A percentile compares a stretch with the other conserved stretches of the same genome.
phyloP scores from a whole-genome alignment of 2,797 vertebrate species.

The Macroramphosus scolopax region DNA sequence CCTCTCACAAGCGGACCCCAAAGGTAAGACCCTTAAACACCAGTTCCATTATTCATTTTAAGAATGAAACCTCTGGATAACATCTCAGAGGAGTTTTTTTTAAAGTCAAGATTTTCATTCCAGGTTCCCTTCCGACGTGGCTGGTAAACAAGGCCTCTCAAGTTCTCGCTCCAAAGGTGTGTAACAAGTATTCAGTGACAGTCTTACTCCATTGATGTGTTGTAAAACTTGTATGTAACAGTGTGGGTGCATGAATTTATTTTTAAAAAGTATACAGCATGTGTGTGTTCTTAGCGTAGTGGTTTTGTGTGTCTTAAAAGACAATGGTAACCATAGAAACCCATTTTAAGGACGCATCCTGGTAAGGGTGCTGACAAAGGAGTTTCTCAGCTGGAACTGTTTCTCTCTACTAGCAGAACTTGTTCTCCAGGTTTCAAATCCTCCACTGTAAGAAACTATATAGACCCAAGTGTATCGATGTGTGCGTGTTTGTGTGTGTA shows the following conservation, averaged over 20 bases:
- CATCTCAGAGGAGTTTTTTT: background rate
- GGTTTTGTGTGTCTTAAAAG: conserved; percentile 56
- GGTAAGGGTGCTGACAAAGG: conserved; percentile 60
- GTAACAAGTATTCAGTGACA: conserved; percentile 3
- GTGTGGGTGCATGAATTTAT: conserved; percentile 14
- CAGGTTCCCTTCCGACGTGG: conserved; percentile 84
- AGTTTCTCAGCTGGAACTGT: conserved; percentile 36
- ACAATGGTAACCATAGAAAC: conserved; percentile 74
- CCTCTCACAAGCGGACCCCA: conserved; percentile 85
- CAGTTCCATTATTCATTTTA: too few relatives aligned
- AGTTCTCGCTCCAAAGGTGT: conserved; percentile 78
- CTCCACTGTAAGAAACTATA: conserved; percentile 38
- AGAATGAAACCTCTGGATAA: too few relatives aligned
- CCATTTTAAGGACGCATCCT: conserved; percentile 33
- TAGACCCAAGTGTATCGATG: conserved; percentile 14
- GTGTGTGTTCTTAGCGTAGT: conserved; percentile 14
- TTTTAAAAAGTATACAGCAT: conserved; percentile 4
- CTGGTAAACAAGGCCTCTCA: conserved; percentile 82
- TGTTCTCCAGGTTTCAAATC: conserved; percentile 68
- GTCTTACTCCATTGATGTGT: too few relatives aligned
- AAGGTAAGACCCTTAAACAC: conserved; percentile 66
- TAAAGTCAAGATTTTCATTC: conserved; percentile 1
- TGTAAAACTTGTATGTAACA: background rate
- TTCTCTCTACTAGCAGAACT: conserved; percentile 57
- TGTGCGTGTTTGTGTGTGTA: conserved; percentile 1